Base-by-base conservation (phyloP, 1,140 invertebrate species). In the Calosoma granatense region DNA sequence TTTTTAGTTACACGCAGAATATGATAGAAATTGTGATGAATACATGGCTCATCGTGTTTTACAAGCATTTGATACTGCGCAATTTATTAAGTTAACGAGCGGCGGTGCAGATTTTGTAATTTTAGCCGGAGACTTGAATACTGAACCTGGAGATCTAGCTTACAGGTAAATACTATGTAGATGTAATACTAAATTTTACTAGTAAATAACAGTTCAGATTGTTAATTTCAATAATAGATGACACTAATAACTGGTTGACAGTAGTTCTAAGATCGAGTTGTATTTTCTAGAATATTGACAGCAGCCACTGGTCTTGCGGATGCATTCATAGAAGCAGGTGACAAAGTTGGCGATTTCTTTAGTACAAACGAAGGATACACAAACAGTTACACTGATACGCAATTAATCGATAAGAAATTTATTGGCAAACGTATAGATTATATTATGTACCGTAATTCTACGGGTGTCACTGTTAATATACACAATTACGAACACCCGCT, bases 31-130 rank as follows among this genome's bases (percentile, higher is more conserved):
- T 60, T 81, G 83, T 67, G 93, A 97, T 71, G 89, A 94, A 64
- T 98, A 97, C 70, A 75, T 85, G 60, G 86, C 90, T 39, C 94
- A 97, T 71, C 76, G 95, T 66, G 78, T 95, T 2, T 76, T 92
- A 20, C 95, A 98, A 78, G 89, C 92, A 14, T 94, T 94, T 73
- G 92, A 97, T 67, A 89, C 92, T 54, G 90, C 91, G 56, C 92
- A 97, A 75, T 94, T 98, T 71, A 86, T 98, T 30, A 83, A 85
- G 60, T 76, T 90, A 59, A 97, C 93, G 0, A 84, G 85, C 51
- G 76, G 78, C 6, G 75, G 78, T 60, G 86, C 88, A 47, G 89
- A 96, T 75, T 72, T 92, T 12, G 82, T 86, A 17, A 83, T 98
- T 64, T 73, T 97, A 55, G 91, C 86, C 26, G 95, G 95, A 4